A percentile compares a stretch with the other conserved stretches of the same genome.
These are phyloP conservation scores for Zhuqinia jingwanae DNA, from an alignment of 2,888 invertebrate genomes.

Conservation along the genomic window DNA sequence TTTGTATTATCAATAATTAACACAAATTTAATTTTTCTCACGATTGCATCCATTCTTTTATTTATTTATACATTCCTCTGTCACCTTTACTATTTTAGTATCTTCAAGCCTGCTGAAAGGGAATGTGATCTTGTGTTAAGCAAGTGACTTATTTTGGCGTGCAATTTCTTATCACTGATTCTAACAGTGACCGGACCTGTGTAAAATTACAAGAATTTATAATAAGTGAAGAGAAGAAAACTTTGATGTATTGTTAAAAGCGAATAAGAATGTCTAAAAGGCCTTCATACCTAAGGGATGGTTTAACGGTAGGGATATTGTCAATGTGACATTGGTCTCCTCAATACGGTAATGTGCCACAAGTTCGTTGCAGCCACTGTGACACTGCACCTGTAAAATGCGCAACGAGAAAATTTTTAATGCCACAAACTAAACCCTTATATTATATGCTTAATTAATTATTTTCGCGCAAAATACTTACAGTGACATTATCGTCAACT, in stretches of 20 bases:
- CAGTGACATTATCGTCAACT: conserved; percentile 76
- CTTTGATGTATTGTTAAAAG: background rate
- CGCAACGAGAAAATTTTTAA: background rate
- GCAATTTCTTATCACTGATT: conserved; percentile 85
- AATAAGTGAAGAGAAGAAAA: background rate
- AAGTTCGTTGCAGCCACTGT: conserved; percentile 88
- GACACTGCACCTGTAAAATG: conserved; percentile 85
- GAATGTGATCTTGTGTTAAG: conserved; percentile 78
- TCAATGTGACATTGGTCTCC: conserved; percentile 90
- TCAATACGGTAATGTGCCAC: conserved; percentile 91
- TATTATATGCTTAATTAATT: conserved; percentile 72
- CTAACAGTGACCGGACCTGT: conserved; percentile 85
- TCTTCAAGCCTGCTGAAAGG: conserved; percentile 85
- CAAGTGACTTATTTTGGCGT: conserved; percentile 87
- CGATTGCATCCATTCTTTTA: too few relatives aligned
- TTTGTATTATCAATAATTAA: too few relatives aligned
- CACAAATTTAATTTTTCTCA: too few relatives aligned
- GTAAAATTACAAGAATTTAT: background rate
- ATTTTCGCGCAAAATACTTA: conserved; percentile 62
- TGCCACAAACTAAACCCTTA: background rate
- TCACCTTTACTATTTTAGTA: too few relatives aligned
- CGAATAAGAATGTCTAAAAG: background rate
- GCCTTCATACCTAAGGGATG: conserved; percentile 87
- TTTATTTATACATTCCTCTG: too few relatives aligned
- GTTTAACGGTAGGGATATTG: conserved; percentile 89